A percentile compares a stretch with the other conserved stretches of the same genome.
Evolutionary conservation across 2,888 invertebrate species (phyloP).

Genomic region (Phoronis australis): DNA sequence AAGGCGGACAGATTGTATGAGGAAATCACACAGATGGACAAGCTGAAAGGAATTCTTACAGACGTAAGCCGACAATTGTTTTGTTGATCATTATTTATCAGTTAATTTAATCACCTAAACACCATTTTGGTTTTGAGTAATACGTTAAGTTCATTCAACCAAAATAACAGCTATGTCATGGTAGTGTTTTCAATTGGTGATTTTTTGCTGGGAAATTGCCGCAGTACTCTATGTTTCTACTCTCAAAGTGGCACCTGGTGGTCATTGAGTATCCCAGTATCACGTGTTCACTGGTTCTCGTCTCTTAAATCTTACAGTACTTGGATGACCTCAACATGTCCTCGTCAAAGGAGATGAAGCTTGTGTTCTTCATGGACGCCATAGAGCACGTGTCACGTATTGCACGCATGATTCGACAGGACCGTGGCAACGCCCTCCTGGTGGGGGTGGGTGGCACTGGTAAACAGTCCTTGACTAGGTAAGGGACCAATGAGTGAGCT

Average conservation of each 20-base stretch:
- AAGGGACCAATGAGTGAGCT: background rate
- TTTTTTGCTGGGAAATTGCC: no score
- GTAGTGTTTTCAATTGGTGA: no score
- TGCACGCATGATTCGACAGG: slow-evolving; percentile 52
- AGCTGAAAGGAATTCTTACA: slow-evolving; percentile 67
- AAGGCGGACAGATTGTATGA: slow-evolving; percentile 73
- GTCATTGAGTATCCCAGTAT: no score
- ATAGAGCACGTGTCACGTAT: slow-evolving; percentile 53
- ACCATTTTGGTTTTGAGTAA: no score
- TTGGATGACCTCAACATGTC: slow-evolving; percentile 77
- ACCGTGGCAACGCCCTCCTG: slow-evolving; percentile 52
- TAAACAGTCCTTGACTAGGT: slow-evolving; percentile 54
- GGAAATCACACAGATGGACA: slow-evolving; percentile 70
- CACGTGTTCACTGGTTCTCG: no score
- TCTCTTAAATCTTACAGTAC: no score
- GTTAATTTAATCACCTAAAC: no score
- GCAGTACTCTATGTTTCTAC: no score
- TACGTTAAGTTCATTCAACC: no score
- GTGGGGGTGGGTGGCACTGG: slow-evolving; percentile 55
- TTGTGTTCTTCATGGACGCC: slow-evolving; percentile 73
- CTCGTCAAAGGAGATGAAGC: slow-evolving; percentile 72
- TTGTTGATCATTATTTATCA: no score
- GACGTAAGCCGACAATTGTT: slow-evolving; percentile 59
- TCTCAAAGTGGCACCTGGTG: no score
- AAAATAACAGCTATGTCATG: no score